Evolutionary conservation across 1,140 invertebrate species (phyloP).

Genomic region (Dendrolimus kikuchii): DNA sequence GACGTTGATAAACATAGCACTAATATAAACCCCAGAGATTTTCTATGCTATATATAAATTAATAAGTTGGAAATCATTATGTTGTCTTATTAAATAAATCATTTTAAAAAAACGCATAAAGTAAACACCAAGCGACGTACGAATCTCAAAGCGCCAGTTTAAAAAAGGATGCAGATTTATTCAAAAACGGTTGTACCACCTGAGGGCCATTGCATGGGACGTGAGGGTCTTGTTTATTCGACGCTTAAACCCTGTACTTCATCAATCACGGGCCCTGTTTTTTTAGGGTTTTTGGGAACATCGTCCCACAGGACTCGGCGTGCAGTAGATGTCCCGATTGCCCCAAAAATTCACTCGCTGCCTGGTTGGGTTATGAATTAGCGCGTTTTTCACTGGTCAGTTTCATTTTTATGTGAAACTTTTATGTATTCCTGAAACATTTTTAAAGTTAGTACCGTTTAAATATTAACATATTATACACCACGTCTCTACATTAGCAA

Average conservation of each 20-base stretch:
- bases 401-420: constrained; percentile 17
- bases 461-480: no score
- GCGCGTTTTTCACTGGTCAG: constrained; percentile 10
- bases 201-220: constrained; percentile 38
- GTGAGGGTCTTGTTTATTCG: constrained; percentile 48
- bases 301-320: constrained; percentile 29
- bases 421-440: constrained; percentile 11
- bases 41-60: no score
- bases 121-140: background rate
- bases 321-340: constrained; percentile 29
- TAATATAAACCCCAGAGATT: no score
- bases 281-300: constrained; percentile 35
- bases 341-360: constrained; percentile 37
- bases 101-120: no score
- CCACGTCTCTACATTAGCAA: no score
- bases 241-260: constrained; percentile 36
- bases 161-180: constrained; percentile 18
- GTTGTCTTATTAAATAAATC: no score
- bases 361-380: constrained; percentile 29
- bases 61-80: no score
- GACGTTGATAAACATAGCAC: no score
- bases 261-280: constrained; percentile 60
- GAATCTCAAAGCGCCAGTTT: constrained; percentile 1
- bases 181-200: constrained; percentile 37
- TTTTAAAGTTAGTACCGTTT: background rate